Percentiles rank a stretch among this genome's conserved stretches.
phyloP scores from a whole-genome alignment of 2,888 invertebrate genomes.

The Cyclophora albipunctata region DNA sequence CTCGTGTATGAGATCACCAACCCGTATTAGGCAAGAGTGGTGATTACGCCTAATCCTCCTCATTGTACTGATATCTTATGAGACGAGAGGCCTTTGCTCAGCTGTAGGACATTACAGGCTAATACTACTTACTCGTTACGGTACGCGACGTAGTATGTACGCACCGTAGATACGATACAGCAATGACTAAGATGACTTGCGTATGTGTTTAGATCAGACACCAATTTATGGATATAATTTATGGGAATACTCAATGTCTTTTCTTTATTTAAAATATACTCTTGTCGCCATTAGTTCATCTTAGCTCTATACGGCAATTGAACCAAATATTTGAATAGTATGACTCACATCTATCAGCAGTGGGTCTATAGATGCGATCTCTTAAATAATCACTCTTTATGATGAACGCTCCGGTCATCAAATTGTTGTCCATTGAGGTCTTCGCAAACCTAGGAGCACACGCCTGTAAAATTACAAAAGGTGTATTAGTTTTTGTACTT shows the following conservation, averaged over 20 bases:
- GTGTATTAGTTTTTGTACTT: background rate
- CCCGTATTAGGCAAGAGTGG: background rate
- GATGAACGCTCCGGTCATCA: slow-evolving; percentile 50
- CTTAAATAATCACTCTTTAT: slow-evolving; percentile 22
- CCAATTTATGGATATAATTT: too few species aligned
- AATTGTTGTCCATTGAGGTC: slow-evolving; percentile 32
- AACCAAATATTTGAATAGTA: background rate
- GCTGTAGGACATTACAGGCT: too few species aligned
- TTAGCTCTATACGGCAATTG: background rate
- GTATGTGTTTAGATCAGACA: too few species aligned
- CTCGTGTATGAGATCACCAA: too few species aligned
- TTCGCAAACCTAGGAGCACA: slow-evolving; percentile 52
- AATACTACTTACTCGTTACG: background rate
- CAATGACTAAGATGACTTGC: background rate
- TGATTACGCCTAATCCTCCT: background rate
- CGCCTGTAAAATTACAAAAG: slow-evolving; percentile 25
- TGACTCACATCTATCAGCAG: slow-evolving; percentile 32
- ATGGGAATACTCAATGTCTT: too few species aligned
- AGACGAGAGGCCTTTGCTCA: too few species aligned
- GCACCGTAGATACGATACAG: background rate
- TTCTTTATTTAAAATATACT: too few species aligned
- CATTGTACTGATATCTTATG: too few species aligned
- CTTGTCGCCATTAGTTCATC: too few species aligned
- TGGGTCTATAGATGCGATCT: slow-evolving; percentile 27
- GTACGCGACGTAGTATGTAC: background rate